Conservation (phyloP, 1,140 invertebrate genomes). For the Atopsyche davidsoni region DNA sequence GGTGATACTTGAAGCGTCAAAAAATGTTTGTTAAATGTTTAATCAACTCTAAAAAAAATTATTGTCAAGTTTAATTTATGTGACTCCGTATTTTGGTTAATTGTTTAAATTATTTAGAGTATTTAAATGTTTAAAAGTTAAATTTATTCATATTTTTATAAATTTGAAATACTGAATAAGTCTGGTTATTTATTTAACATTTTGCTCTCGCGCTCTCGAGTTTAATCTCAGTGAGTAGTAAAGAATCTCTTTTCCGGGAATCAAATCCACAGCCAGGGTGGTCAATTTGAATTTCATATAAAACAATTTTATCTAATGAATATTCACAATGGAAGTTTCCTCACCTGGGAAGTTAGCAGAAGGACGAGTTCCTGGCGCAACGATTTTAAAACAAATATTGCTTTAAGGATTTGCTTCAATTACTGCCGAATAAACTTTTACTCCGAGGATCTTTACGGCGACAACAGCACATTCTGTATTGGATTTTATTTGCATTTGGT, state of each 20-base stretch:
- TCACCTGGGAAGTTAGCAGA: constrained; percentile 7
- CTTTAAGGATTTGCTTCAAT: constrained; percentile 11
- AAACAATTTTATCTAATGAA: constrained; percentile 11
- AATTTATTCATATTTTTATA: too few species aligned
- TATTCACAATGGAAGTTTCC: constrained; percentile 7
- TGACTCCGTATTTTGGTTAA: background rate
- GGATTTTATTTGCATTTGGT: too few species aligned
- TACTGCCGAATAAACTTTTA: constrained; percentile 6
- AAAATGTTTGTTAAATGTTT: too few species aligned
- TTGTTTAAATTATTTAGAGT: background rate
- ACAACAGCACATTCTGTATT: too few species aligned
- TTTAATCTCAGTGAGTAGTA: background rate
- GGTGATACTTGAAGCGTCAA: too few species aligned
- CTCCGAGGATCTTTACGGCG: background rate
- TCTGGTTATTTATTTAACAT: too few species aligned
- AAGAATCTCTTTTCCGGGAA: background rate
- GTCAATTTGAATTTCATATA: constrained; percentile 16
- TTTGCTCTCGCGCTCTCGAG: too few species aligned
- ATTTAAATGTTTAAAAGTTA: too few species aligned
- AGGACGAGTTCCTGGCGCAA: background rate
- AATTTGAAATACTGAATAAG: too few species aligned
- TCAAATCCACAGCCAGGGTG: background rate
- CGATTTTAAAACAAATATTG: constrained; percentile 10
- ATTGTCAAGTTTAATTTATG: background rate
- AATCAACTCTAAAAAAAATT: background rate